Evolutionary conservation across 2,888 invertebrate genomes (phyloP).

Genomic region (Druceiella hillmani): DNA sequence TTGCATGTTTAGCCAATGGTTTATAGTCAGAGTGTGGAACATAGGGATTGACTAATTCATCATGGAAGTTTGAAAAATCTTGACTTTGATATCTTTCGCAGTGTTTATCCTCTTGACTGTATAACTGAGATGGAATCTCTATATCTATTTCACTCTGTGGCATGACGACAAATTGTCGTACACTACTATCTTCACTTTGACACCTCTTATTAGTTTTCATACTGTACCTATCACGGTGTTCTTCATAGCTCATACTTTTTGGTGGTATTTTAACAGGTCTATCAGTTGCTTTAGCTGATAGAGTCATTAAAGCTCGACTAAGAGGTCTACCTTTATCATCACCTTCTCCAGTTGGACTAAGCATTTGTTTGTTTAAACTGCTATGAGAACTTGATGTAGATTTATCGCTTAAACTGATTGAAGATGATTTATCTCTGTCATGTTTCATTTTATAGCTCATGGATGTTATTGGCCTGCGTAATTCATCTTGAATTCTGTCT

Average conservation of each 20-base stretch:
- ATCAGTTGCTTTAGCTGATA: conserved; percentile 34
- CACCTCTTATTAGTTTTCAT: conserved; percentile 50
- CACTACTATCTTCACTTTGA: conserved; percentile 55
- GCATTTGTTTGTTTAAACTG: conserved; percentile 45
- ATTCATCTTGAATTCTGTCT: too few relatives aligned
- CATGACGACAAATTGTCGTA: conserved; percentile 37
- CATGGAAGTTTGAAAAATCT: conserved; percentile 52
- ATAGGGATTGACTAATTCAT: conserved; percentile 37
- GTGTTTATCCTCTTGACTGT: conserved; percentile 57
- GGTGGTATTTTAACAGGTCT: conserved; percentile 40
- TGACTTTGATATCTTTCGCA: conserved; percentile 61
- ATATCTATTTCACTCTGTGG: conserved; percentile 53
- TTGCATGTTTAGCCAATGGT: conserved; percentile 58
- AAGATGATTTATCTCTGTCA: conserved; percentile 40
- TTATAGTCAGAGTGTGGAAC: conserved; percentile 53
- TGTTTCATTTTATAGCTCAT: conserved; percentile 26
- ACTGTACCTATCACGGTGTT: conserved; percentile 40
- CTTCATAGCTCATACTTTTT: conserved; percentile 49
- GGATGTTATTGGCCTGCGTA: conserved; percentile 16
- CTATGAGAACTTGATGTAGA: conserved; percentile 50
- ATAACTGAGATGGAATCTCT: conserved; percentile 51
- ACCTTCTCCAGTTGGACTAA: too few relatives aligned
- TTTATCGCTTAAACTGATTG: conserved; percentile 50
- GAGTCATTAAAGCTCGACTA: conserved; percentile 32
- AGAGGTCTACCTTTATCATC: conserved; percentile 40